Base-by-base conservation (phyloP, 2,113 vertebrate species). In the Aepyceros melampus region DNA sequence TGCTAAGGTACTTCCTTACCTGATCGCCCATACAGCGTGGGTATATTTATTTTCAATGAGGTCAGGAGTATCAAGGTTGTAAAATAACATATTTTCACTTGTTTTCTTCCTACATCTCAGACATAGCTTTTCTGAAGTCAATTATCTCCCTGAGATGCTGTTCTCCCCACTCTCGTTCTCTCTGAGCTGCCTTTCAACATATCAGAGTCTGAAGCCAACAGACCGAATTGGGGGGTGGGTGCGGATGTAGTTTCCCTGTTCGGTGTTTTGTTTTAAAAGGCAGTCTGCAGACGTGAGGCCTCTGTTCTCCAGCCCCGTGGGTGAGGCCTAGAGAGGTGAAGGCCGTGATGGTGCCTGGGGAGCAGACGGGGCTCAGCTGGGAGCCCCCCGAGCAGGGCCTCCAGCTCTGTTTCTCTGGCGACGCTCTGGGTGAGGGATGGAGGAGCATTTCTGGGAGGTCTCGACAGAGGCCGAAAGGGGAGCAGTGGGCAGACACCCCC, bases 41-140 rank as follows among this genome's bases (percentile, higher is more conserved):
- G 96, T 96, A 1, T 98, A 96, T 98, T 98, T 98, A 98, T 99
- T 99, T 98, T 98, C 98, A 94, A 84, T 27, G 98, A 98, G 99
- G 98, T 99, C 98, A 98, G 97, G 97, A 98, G 98, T 96, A 98
- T 82, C 98, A 98, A 98, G 98, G 99, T 98, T 99, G 98, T 99
- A 99, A 99, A 99, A 99, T 98, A 98, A 99, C 98, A 94, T 89
- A 95, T 98, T 99, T 98, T 98, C 98, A 74, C 98, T 98, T 91
- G 98, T 98, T 99, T 99, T 98, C 98, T 97, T 97, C 97, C 95
- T 98, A 83, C 97, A 95, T 98, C 98, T 98, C 97, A 31, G 40
- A 76, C 25, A 36, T 81, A 96, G 91, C 47, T 67, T 97, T 98
- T 97, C 97, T 93, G 27, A 98, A 99, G 98, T 98, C 98, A 97